Percentiles rank a stretch among this genome's conserved stretches.
Conservation (phyloP, 1,140 invertebrate species). For the Bombus pyrosoma region DNA sequence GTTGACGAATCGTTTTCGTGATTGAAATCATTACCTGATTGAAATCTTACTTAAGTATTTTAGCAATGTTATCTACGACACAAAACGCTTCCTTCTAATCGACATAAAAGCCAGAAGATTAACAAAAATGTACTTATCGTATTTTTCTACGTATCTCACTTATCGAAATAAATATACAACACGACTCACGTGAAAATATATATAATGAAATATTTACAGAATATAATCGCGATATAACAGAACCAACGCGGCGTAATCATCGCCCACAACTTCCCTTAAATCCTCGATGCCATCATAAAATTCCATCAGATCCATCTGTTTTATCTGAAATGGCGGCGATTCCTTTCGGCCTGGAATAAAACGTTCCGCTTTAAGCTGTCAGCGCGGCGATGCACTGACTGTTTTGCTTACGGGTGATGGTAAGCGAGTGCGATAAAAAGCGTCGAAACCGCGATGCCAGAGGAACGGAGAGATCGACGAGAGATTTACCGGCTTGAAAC, state of each 20-base stretch:
- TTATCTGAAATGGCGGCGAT: not conserved
- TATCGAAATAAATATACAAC: not conserved
- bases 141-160: not conserved
- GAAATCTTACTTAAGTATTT: not conserved
- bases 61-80: no score
- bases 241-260: not conserved
- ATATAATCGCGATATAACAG: not conserved
- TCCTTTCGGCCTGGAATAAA: conserved; percentile 34
- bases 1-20: not conserved
- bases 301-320: not conserved
- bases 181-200: not conserved
- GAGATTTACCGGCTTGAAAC: conserved; percentile 45
- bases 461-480: conserved; percentile 60
- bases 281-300: not conserved
- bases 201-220: not conserved
- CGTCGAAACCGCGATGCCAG: conserved; percentile 10
- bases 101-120: not conserved
- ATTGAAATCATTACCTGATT: not conserved
- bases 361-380: conserved; percentile 57
- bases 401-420: conserved; percentile 58
- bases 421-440: conserved; percentile 56
- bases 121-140: not conserved
- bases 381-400: conserved; percentile 18
- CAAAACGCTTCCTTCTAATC: not conserved
- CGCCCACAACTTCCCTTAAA: not conserved